Base-by-base conservation (phyloP, 2,888 invertebrate species). In the Dasypogon diadema region DNA sequence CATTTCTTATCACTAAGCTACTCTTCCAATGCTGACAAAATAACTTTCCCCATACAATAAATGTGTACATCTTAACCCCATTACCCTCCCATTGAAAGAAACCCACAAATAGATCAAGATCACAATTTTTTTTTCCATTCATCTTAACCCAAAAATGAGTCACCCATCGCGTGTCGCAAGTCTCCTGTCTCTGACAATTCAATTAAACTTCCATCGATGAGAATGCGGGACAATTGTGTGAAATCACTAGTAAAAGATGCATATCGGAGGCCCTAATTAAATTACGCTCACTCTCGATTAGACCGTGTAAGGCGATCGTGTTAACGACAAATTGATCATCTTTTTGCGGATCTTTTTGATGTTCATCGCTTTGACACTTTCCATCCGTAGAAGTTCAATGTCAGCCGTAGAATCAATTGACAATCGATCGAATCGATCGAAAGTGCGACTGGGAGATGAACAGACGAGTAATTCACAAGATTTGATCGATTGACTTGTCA, bases 401-500 rank as follows among this genome's bases (percentile, higher is more conserved):
- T 46, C 65, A 24, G 5, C 8, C 24, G 18, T 42, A 22, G 14
- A 65, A 24, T 46, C 48, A 65, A 65, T 65, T 65, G 65, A 65
- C 22, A 14, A 16, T 22, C 24, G 16, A 48, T 21, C 22, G 58
- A 10, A 2, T 3, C 46, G 21, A 37, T 46, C 65, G 24, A n/a
- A 12, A 21, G 8, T 60, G 14, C n/a, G 48, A 5, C 63, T 14
- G 10, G 24, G 51, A 51, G 1, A 51, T 51, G 21, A 16, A n/a
- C 51, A 12, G 10, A n/a, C n/a, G 21, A 51, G 46, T 65, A 65
- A 48, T 46, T 18, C 26, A 46, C 65, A 10, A n/a, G 46, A 34
- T 65, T 65, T 65, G 65, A 65, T 65, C 65, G 65, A 65, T 65
- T 65, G 65, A 65, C 65, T 65, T 65, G 65, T 65, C 65, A 65